These are phyloP conservation scores for Limenitis arthemis DNA, from an alignment of 2,888 invertebrate species.

Conservation along the genomic window DNA sequence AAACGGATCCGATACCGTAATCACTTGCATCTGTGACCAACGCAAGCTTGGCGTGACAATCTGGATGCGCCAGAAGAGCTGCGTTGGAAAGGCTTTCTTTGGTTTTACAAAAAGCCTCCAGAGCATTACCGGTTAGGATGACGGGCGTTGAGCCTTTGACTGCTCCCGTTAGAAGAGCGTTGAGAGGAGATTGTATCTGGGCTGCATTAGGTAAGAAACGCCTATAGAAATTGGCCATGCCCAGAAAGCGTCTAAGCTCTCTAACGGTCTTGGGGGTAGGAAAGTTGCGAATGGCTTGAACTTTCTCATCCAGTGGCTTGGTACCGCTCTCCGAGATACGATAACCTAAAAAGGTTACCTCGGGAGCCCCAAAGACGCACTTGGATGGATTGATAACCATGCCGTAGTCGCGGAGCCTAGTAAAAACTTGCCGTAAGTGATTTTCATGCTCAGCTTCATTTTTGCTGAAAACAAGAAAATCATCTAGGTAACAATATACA, in stretches of 20 bases:
- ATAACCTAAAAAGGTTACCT: conserved; percentile 28
- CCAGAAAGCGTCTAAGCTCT: conserved; percentile 26
- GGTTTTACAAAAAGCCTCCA: conserved; percentile 26
- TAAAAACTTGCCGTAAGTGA: conserved; percentile 26
- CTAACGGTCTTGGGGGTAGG: conserved; percentile 23
- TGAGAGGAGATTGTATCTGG: conserved; percentile 33
- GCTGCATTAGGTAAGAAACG: conserved; percentile 37
- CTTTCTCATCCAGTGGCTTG: conserved; percentile 32
- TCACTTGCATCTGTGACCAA: conserved; percentile 30
- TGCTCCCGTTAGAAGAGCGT: conserved; percentile 28
- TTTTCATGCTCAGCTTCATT: conserved; percentile 13
- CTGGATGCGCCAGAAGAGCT: conserved; percentile 33
- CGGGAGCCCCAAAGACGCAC: conserved; percentile 25
- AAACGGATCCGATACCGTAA: not conserved
- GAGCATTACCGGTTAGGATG: conserved; percentile 18
- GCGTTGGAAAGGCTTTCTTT: conserved; percentile 31
- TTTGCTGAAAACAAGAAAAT: conserved; percentile 32
- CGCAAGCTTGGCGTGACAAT: conserved; percentile 27
- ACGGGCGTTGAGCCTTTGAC: conserved; percentile 31
- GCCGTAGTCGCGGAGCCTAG: conserved; percentile 22
- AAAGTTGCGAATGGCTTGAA: conserved; percentile 26
- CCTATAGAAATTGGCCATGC: conserved; percentile 34
- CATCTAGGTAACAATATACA: conserved; percentile 35
- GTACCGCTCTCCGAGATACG: conserved; percentile 28
- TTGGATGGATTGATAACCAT: conserved; percentile 27